Base-by-base conservation (phyloP, 35 echinoderm and acorn worm genomes). In the Hemicentrotus pulcherrimus region DNA sequence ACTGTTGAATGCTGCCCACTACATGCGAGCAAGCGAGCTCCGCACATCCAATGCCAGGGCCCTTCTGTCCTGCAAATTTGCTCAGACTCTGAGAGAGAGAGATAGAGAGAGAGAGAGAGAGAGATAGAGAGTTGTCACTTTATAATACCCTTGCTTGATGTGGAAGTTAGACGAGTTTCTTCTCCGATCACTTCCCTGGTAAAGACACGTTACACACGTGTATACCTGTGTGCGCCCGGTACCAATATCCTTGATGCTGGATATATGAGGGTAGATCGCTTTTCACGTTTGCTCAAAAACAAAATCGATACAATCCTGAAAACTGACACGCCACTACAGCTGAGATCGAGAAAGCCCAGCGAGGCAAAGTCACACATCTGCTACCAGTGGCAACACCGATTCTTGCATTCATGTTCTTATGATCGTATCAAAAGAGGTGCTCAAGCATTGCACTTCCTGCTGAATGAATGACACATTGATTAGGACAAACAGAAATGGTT, bases 241-340 rank as follows among this genome's bases (percentile, higher is more conserved):
- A 18, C 65, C n/a, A 78, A 78, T 78, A 78, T 78, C 65, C 65
- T 78, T 78, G 65, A 78, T 4, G 65, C 65, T n/a, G 65, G 65
- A 78, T 78, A 78, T 78, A 78, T 78, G 65, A 78, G 65, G 65
- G 65, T n/a, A 78, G 65, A 78, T 78, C 65, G 19, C 22, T 78
- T 78, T 78, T 78, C 65, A 78, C 28, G 65, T 78, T 78, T 78
- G 65, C 65, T 78, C 65, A 78, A 78, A 78, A 78, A 78, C 65
- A 78, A 78, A 78, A 78, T 78, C 65, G 65, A 78, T 78, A 78
- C 65, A 78, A 78, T 78, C 65, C 65, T 78, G 65, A 78, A 78
- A 78, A 78, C 65, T 28, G 65, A 78, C 65, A 78, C 65, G 19
- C 65, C 6, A 28, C 65, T 78, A 78, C 2, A 78, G 65, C 65